phyloP scores from a whole-genome alignment of 2,888 invertebrate species.

The Melolontha melolontha region DNA sequence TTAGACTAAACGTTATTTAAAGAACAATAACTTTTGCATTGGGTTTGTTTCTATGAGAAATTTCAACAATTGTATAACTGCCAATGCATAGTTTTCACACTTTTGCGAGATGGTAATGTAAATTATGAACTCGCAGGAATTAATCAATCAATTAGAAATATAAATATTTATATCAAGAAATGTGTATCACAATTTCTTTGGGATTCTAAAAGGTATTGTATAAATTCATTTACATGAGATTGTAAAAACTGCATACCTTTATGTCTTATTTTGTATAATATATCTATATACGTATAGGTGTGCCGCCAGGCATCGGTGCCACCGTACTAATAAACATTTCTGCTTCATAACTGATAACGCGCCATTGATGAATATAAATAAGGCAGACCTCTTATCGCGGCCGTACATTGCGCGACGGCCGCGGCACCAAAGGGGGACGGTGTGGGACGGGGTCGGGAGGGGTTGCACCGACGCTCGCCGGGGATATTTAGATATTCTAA shows the following conservation, averaged over 20 bases:
- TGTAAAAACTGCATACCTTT: neutral
- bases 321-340: slow-evolving; percentile 62
- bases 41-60: too few relatives aligned
- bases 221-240: neutral
- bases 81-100: too few relatives aligned
- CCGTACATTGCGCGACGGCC: slow-evolving; percentile 58
- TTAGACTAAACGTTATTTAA: too few relatives aligned
- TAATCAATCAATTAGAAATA: too few relatives aligned
- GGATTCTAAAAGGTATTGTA: neutral
- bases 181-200: too few relatives aligned
- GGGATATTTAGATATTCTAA: slow-evolving; percentile 67
- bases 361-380: slow-evolving; percentile 67
- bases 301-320: slow-evolving; percentile 36
- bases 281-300: slow-evolving; percentile 28
- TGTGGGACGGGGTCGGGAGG: slow-evolving; percentile 42
- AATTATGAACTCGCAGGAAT: too few relatives aligned
- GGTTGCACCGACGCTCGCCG: slow-evolving; percentile 54
- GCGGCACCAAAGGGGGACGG: slow-evolving; percentile 41
- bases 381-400: slow-evolving; percentile 63
- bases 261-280: too few relatives aligned
- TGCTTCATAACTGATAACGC: slow-evolving; percentile 65
- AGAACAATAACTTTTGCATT: too few relatives aligned
- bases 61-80: too few relatives aligned
- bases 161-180: too few relatives aligned
- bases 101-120: too few relatives aligned